Evolutionary conservation across 2,888 invertebrate species (phyloP).

Genomic region (Plagiodera versicolora): DNA sequence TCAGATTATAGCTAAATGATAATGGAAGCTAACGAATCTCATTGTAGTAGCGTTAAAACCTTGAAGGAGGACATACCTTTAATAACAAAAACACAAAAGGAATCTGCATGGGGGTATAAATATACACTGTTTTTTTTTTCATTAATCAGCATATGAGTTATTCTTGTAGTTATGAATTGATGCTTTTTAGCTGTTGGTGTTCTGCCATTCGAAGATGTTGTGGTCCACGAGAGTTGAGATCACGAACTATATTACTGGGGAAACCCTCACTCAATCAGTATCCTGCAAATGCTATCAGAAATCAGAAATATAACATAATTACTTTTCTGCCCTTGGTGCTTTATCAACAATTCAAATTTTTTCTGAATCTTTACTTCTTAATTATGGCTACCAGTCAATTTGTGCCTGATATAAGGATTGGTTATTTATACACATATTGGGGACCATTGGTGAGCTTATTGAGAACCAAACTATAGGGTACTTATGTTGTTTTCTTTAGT

Average conservation of each 20-base stretch:
- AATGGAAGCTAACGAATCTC: conserved; percentile 52
- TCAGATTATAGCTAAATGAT: neutral
- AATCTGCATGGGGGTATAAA: conserved; percentile 58
- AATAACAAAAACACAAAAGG: conserved; percentile 65
- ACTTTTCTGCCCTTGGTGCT: conserved; percentile 90
- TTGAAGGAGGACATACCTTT: conserved; percentile 71
- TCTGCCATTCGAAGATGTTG: conserved; percentile 74
- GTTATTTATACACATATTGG: conserved; percentile 99
- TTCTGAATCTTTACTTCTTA: conserved; percentile 96
- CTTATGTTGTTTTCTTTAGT: conserved; percentile 48
- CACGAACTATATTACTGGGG: conserved; percentile 78
- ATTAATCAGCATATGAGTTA: neutral
- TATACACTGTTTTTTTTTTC: neutral
- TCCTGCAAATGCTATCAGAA: conserved; percentile 94
- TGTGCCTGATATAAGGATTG: conserved; percentile 94
- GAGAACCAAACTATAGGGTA: neutral
- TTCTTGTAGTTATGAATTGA: neutral
- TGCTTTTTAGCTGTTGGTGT: conserved; percentile 70
- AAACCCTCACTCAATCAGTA: conserved; percentile 78
- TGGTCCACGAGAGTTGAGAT: conserved; percentile 72
- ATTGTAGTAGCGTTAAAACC: conserved; percentile 51
- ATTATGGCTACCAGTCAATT: conserved; percentile 98
- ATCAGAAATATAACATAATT: conserved; percentile 95
- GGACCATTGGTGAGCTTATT: conserved; percentile 75
- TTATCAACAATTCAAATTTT: conserved; percentile 98